Evolutionary conservation across 2,113 vertebrate genomes (phyloP).

Genomic region (Catharus minimus): DNA sequence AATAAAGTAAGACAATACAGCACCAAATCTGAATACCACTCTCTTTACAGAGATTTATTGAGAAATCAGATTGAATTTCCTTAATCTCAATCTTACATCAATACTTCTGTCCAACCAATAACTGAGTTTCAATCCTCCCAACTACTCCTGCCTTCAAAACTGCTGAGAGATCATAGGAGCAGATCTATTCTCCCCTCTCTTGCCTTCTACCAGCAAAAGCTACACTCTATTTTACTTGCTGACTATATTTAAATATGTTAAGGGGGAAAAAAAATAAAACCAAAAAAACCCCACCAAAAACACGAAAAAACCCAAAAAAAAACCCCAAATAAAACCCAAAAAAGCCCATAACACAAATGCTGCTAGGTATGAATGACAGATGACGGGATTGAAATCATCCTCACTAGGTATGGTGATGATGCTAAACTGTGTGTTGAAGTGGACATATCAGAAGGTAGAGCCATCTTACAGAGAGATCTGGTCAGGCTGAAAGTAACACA

Average conservation of each 20-base stretch:
- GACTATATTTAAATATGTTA: background rate
- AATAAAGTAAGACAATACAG: background rate
- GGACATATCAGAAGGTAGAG: background rate
- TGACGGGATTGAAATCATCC: background rate
- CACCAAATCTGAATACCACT: background rate
- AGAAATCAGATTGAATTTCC: background rate
- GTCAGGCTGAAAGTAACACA: too few species aligned
- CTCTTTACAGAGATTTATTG: background rate
- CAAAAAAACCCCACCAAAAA: background rate
- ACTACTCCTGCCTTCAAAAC: background rate
- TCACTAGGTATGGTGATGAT: too few species aligned
- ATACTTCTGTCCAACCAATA: background rate
- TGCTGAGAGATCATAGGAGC: background rate
- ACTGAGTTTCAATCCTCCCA: background rate
- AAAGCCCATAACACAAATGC: too few species aligned
- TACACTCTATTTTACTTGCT: background rate
- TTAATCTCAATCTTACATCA: background rate
- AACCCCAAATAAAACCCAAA: background rate
- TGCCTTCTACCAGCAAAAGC: background rate
- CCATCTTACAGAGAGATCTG: background rate
- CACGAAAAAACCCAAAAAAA: background rate
- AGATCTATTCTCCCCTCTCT: background rate
- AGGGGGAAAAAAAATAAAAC: fast-evolving
- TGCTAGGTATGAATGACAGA: background rate
- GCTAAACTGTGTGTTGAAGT: background rate